A percentile compares a stretch with the other conserved stretches of the same genome.
phyloP scores from a whole-genome alignment of 2,113 vertebrate genomes.

The Pseudopodoces humilis region DNA sequence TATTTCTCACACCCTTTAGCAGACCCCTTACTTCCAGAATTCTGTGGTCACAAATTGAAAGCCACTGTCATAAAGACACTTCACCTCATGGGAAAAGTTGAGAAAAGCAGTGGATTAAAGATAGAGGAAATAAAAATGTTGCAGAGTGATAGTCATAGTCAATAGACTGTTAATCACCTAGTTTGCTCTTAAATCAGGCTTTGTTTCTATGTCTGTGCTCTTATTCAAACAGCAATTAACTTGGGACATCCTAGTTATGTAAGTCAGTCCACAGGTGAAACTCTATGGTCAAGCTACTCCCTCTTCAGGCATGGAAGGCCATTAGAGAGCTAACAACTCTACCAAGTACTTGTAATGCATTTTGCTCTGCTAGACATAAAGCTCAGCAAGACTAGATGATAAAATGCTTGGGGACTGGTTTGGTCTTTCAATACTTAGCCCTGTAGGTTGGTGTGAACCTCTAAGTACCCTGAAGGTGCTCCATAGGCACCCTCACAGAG shows the following conservation, averaged over 20 bases:
- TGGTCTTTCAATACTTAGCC: neutral
- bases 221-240: neutral
- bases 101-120: neutral
- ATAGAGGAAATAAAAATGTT: neutral
- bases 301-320: neutral
- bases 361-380: neutral
- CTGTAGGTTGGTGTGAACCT: neutral
- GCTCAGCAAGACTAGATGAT: neutral
- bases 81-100: neutral
- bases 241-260: neutral
- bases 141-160: neutral
- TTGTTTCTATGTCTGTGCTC: neutral
- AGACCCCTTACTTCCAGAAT: neutral
- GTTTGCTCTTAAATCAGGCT: neutral
- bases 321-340: neutral
- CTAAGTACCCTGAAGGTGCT: neutral
- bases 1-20: neutral
- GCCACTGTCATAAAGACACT: neutral
- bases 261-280: neutral
- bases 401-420: neutral
- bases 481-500: rapidly evolving
- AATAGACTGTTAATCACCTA: neutral
- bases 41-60: neutral
- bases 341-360: neutral
- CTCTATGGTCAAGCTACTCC: neutral